Percentiles rank a stretch among this genome's conserved stretches.
These are phyloP conservation scores for Aphelinus certus DNA, from an alignment of 1,140 invertebrate species.

Conservation along the genomic window DNA sequence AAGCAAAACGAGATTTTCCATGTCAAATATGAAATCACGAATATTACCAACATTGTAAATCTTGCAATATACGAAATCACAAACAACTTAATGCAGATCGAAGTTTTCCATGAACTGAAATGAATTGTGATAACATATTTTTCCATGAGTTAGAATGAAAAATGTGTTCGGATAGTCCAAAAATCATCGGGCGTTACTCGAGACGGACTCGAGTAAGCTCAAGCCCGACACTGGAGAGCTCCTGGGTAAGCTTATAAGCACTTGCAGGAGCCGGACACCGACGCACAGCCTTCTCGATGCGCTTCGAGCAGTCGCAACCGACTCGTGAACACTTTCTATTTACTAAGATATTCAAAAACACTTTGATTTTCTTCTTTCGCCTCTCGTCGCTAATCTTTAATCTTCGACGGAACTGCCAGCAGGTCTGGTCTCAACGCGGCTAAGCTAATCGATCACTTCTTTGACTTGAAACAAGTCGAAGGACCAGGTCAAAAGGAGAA, in stretches of 20 bases:
- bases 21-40: background rate
- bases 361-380: too few species aligned
- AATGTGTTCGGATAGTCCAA: constrained; percentile 5
- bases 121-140: too few species aligned
- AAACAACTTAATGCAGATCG: too few species aligned
- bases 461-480: background rate
- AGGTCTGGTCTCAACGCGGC: background rate
- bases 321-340: constrained; percentile 39
- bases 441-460: background rate
- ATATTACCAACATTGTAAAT: too few species aligned
- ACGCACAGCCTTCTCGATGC: constrained; percentile 6
- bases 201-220: constrained; percentile 9
- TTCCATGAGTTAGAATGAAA: background rate
- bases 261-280: background rate
- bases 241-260: background rate
- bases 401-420: too few species aligned
- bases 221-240: background rate
- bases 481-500: background rate
- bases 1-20: background rate
- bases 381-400: too few species aligned
- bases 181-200: constrained; percentile 18
- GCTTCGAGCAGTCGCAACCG: constrained; percentile 31
- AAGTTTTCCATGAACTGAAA: too few species aligned
- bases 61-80: too few species aligned
- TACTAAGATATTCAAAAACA: constrained; percentile 16